These are phyloP conservation scores for Netelia virgata DNA, from an alignment of 2,888 invertebrate species.

Conservation along the genomic window DNA sequence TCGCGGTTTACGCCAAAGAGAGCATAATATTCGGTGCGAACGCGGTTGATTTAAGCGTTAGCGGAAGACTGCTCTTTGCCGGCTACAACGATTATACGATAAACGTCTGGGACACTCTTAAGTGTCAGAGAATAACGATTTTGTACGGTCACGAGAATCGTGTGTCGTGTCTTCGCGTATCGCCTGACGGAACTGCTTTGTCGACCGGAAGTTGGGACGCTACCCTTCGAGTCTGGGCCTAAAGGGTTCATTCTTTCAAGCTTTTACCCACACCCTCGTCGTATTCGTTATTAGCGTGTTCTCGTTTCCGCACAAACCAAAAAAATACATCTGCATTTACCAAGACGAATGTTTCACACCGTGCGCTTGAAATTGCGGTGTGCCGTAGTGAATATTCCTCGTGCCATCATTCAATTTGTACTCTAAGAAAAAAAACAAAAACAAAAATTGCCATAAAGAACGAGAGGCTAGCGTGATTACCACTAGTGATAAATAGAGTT, in stretches of 20 bases:
- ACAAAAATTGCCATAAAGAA: no score
- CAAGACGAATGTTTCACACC: no score
- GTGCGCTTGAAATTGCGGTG: no score
- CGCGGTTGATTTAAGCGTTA: constrained; percentile 98
- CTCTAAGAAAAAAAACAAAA: no score
- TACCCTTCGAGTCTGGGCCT: constrained; percentile 91
- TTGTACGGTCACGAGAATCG: constrained; percentile 98
- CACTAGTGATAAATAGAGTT: no score
- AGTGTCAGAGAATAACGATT: constrained; percentile 95
- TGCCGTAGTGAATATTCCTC: no score
- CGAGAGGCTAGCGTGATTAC: no score
- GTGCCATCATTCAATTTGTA: no score
- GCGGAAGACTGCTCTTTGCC: constrained; percentile 97
- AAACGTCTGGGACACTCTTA: constrained; percentile 99
- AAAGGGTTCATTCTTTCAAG: constrained; percentile 41
- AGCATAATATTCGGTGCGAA: constrained; percentile 99
- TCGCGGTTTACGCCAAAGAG: constrained; percentile 97
- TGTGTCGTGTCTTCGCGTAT: constrained; percentile 95
- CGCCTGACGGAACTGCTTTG: constrained; percentile 98
- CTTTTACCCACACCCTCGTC: not conserved
- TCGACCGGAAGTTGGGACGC: constrained; percentile 99
- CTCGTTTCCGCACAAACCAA: no score
- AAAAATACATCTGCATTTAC: no score
- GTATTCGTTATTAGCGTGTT: not conserved
- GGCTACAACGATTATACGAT: constrained; percentile 99